Evolutionary conservation across 2,888 invertebrate genomes (phyloP).

Genomic region (Eretmocerus hayati): DNA sequence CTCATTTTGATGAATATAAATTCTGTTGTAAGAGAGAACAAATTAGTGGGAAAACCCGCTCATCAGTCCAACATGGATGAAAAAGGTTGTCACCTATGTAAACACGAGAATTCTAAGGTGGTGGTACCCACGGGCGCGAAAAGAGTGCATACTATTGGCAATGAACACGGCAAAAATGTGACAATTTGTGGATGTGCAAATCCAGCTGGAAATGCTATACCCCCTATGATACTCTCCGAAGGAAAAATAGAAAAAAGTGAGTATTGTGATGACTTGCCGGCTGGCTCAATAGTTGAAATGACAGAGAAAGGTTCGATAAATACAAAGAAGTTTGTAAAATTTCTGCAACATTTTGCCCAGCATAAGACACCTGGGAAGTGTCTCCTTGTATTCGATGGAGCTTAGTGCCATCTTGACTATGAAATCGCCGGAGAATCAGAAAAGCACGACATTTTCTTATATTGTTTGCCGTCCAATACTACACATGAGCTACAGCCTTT

Average conservation of each 20-base stretch:
- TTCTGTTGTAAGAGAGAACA: constrained; percentile 10
- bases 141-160: constrained; percentile 23
- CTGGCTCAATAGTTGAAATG: constrained; percentile 27
- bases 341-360: constrained; percentile 33
- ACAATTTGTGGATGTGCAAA: constrained; percentile 37
- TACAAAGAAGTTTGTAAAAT: constrained; percentile 26
- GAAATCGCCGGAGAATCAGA: constrained; percentile 26
- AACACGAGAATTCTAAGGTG: constrained; percentile 25
- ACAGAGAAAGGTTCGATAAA: constrained; percentile 30
- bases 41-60: constrained; percentile 23
- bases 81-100: constrained; percentile 20
- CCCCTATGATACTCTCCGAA: constrained; percentile 30
- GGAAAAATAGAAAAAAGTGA: constrained; percentile 31
- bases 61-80: constrained; percentile 28
- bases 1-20: neutral
- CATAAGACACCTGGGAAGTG: constrained; percentile 30
- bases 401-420: constrained; percentile 26
- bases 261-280: constrained; percentile 27
- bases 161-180: constrained; percentile 35
- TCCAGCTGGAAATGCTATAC: constrained; percentile 33
- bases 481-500: constrained; percentile 32
- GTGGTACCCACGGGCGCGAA: constrained; percentile 28
- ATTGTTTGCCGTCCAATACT: constrained; percentile 33
- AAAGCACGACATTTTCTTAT: constrained; percentile 28
- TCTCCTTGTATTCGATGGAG: constrained; percentile 32